A percentile compares a stretch with the other conserved stretches of the same genome.
phyloP scores from a whole-genome alignment of 2,888 invertebrate species.

The Eupithecia vulgata region DNA sequence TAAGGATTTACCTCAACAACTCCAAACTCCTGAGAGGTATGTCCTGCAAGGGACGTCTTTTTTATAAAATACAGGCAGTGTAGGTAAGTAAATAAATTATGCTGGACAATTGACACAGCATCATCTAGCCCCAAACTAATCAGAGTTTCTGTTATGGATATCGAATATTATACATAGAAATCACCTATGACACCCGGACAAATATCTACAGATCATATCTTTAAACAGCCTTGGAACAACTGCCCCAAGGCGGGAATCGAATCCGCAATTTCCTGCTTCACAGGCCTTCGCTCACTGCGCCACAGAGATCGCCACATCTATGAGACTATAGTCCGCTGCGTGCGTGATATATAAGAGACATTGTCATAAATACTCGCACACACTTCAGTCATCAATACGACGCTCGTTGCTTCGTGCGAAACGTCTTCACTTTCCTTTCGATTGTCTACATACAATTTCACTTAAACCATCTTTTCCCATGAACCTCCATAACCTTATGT shows the following conservation, averaged over 20 bases:
- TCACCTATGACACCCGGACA: background rate
- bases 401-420: conserved; percentile 27
- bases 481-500: conserved; percentile 20
- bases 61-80: too few species aligned
- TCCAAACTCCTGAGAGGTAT: too few species aligned
- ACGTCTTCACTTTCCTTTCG: conserved; percentile 35
- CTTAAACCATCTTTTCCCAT: conserved; percentile 32
- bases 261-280: background rate
- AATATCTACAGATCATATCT: background rate
- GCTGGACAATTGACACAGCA: background rate
- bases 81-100: background rate
- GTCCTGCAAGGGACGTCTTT: too few species aligned
- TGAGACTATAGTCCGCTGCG: background rate
- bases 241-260: background rate
- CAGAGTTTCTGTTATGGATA: background rate
- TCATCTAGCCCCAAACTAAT: background rate
- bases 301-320: background rate
- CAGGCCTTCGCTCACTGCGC: background rate
- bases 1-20: background rate
- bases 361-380: conserved; percentile 27
- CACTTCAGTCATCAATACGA: conserved; percentile 16
- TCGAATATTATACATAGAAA: too few species aligned
- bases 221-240: background rate
- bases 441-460: conserved; percentile 30
- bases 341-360: background rate